These are phyloP conservation scores for Epinephelus fuscoguttatus DNA, from an alignment of 2,113 vertebrate species.

Conservation along the genomic window DNA sequence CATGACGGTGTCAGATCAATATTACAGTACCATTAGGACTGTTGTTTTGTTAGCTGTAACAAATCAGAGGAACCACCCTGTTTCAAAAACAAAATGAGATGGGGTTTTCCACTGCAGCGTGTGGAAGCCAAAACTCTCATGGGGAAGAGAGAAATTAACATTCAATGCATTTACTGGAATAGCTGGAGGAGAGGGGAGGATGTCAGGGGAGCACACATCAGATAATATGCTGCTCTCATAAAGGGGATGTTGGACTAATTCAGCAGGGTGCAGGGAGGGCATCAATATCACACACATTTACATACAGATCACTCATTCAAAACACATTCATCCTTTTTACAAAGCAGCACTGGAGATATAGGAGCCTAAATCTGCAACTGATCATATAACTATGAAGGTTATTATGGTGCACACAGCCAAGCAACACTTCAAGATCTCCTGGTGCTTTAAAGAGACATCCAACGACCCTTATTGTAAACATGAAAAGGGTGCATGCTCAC, in stretches of 20 bases:
- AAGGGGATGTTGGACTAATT: conserved; percentile 12
- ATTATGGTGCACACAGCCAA: background rate
- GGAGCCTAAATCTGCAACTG: background rate
- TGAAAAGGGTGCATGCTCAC: background rate
- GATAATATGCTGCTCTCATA: conserved; percentile 15
- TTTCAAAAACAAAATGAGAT: conserved; percentile 24
- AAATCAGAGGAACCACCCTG: conserved; percentile 24
- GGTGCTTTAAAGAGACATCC: background rate
- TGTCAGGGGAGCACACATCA: conserved; percentile 13
- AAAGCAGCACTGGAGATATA: background rate
- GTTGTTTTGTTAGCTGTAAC: conserved; percentile 44
- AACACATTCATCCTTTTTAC: background rate
- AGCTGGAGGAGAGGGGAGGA: conserved; percentile 8
- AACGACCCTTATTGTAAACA: conserved; percentile 5
- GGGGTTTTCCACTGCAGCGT: conserved; percentile 30
- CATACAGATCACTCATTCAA: conserved; percentile 1
- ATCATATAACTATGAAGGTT: no score
- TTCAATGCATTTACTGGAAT: conserved; percentile 26
- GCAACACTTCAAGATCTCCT: conserved; percentile 38
- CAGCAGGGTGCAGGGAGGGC: background rate
- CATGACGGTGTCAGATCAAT: conserved; percentile 71
- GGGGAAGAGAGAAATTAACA: conserved; percentile 35
- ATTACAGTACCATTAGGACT: conserved; percentile 55
- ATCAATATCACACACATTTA: background rate
- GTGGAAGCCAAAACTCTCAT: background rate